Evolutionary conservation across 2,888 invertebrate genomes (phyloP), one percentile per base, ranked within the genome.

Genomic region (Prenolepis imparis): DNA sequence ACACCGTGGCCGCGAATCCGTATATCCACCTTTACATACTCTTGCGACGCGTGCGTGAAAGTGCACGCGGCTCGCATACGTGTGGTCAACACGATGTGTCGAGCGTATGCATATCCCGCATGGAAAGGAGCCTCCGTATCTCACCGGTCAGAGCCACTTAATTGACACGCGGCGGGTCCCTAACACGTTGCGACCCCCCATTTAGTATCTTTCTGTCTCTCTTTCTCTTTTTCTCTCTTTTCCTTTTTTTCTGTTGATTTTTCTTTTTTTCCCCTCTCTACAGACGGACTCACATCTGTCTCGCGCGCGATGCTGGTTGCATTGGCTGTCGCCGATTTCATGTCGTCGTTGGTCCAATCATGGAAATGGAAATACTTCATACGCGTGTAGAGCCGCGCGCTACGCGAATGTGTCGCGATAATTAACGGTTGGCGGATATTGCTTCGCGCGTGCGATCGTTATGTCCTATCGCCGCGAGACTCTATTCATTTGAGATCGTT

Each of bases 111-210:
- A 91, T 92, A 93, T 93, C 92, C 93, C 93, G 90, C 64, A 93
- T 92, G 93, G 92, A 92, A 93, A 93, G 92, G 90, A 93, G 93
- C 92, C 92, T 90, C 93, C 94, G 94, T 94, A 94, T 94, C 94
- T 94, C 94, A 94, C 92, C 91, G 91, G 90, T 92, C 92, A 90
- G 91, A 93, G 94, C 92, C 93, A 93, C 94, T 94, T 94, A 94
- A 94, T 94, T 94, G 94, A 94, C 94, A 94, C 94, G 93, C 94
- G 93, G 93, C 94, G 92, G 93, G 92, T 93, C 93, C 92, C 92
- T 94, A 94, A 94, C 94, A 94, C 93, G 93, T 92, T 91, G 93
- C 94, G 94, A 94, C 94, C 94, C 93, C 94, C 94, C 94, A 93
- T 91, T 91, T 87, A 73, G 88, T 64, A 86, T 59, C n/a, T 55